These are phyloP conservation scores for Platycnemis pennipes DNA, from an alignment of 2,888 invertebrate genomes.

Conservation along the genomic window DNA sequence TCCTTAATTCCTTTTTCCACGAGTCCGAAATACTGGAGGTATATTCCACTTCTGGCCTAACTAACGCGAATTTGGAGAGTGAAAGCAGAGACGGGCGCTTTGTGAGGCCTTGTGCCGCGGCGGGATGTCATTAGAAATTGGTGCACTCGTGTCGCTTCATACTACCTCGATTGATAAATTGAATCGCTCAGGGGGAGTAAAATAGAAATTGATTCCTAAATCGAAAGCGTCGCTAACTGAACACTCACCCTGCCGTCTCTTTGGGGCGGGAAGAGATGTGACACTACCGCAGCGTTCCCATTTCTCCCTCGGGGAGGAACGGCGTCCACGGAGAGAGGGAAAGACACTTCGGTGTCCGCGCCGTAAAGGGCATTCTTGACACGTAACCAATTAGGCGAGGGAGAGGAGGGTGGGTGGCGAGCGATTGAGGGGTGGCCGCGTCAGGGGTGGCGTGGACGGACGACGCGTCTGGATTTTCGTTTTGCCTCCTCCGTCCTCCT, in stretches of 20 bases:
- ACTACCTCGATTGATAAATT: neutral
- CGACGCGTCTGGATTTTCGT: too few relatives aligned
- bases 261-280: neutral
- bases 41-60: too few relatives aligned
- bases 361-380: too few relatives aligned
- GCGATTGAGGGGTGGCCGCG: neutral
- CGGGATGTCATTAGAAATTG: neutral
- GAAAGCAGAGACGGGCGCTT: neutral
- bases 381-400: neutral
- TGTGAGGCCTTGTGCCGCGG: neutral
- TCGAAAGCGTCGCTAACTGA: neutral
- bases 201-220: neutral
- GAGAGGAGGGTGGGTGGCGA: neutral
- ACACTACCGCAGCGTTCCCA: too few relatives aligned
- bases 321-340: too few relatives aligned
- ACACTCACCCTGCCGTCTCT: neutral
- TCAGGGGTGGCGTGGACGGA: too few relatives aligned
- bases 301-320: too few relatives aligned
- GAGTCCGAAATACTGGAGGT: too few relatives aligned
- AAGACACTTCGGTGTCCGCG: too few relatives aligned
- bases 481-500: too few relatives aligned
- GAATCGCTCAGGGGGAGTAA: neutral
- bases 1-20: too few relatives aligned
- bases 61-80: too few relatives aligned
- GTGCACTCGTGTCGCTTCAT: neutral